Evolutionary conservation across 2,888 invertebrate genomes (phyloP), one percentile per base, ranked within the genome.

Genomic region (Leptopilina myrica): DNA sequence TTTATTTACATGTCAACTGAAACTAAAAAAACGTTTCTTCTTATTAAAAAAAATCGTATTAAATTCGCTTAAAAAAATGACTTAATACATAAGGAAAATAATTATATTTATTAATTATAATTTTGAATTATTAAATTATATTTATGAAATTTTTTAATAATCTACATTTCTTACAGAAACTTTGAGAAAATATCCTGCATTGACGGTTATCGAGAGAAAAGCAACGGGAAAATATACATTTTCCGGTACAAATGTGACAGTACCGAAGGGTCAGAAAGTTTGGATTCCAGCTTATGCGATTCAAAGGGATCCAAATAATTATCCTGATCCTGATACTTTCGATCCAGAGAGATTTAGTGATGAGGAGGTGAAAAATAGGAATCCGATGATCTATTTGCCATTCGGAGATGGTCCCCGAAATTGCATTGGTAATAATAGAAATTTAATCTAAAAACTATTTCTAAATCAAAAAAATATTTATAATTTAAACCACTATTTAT

Each of bases 361-460:
- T 1, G 84, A 87, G 26, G 84, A 59, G 12, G 56, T 78, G 0
- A 79, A 82, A 76, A 33, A 20, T 5, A 83, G 86, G 65, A 84
- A 89, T 66, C 79, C 87, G 5, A 88, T 87, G 84, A 49, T 79
- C 26, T 85, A 84, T 69, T 62, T 89, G 14, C 86, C 88, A 1
- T 89, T 89, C 56, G 88, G 87, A 15, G 84, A 85, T 76, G 87
- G 87, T 4, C 87, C 87, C 0, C 82, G 89, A 76, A 88, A 88
- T 73, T 89, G 89, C 14, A 86, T 89, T 11, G 89, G 87, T 88
- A 85, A 81, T 33, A 15, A 64, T 64, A 26, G 3, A 26, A 26
- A 26, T 2, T 26, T 26, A 26, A 26, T 26, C 3, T n/a, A n/a
- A n/a, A n/a, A n/a, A n/a, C 33, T 33, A 33, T 33, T 33, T 33